Percentiles rank a stretch among this genome's conserved stretches.
Conservation (phyloP, 2,888 invertebrate species). For the Synanthedon formicaeformis region DNA sequence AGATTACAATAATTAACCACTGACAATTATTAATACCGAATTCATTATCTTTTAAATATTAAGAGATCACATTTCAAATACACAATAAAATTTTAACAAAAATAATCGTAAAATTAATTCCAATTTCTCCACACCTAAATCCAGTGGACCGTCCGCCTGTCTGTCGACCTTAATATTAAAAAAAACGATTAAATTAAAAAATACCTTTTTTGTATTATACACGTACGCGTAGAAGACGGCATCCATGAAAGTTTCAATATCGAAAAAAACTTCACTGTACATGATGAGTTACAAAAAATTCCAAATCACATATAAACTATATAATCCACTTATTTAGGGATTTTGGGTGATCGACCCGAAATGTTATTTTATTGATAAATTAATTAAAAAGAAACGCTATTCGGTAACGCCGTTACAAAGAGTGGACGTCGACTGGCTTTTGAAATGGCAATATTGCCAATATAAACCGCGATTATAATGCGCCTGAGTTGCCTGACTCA, state of each 20-base stretch:
- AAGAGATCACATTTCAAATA: too few relatives aligned
- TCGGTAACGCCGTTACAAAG: constrained; percentile 7
- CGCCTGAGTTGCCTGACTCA: constrained; percentile 45
- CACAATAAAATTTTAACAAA: too few relatives aligned
- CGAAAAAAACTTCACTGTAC: constrained; percentile 33
- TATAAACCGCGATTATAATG: constrained; percentile 33
- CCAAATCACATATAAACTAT: not conserved
- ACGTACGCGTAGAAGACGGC: constrained; percentile 55
- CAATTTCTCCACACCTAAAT: too few relatives aligned
- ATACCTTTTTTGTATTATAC: constrained; percentile 35
- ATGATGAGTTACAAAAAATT: not conserved
- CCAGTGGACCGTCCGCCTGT: too few relatives aligned
- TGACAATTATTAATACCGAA: too few relatives aligned
- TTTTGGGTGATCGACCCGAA: not conserved
- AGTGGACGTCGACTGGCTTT: constrained; percentile 22
- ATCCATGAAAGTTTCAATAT: constrained; percentile 55
- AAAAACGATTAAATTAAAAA: constrained; percentile 7
- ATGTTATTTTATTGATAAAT: constrained; percentile 2
- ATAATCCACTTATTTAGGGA: not conserved
- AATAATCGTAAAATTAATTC: too few relatives aligned
- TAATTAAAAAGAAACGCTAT: constrained; percentile 4
- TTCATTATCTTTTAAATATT: too few relatives aligned
- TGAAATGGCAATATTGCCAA: constrained; percentile 22
- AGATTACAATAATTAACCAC: too few relatives aligned
- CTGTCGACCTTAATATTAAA: too few relatives aligned